A percentile compares a stretch with the other conserved stretches of the same genome.
These are phyloP conservation scores for Strigamia crassipes DNA, from an alignment of 2,888 invertebrate genomes.

Conservation along the genomic window DNA sequence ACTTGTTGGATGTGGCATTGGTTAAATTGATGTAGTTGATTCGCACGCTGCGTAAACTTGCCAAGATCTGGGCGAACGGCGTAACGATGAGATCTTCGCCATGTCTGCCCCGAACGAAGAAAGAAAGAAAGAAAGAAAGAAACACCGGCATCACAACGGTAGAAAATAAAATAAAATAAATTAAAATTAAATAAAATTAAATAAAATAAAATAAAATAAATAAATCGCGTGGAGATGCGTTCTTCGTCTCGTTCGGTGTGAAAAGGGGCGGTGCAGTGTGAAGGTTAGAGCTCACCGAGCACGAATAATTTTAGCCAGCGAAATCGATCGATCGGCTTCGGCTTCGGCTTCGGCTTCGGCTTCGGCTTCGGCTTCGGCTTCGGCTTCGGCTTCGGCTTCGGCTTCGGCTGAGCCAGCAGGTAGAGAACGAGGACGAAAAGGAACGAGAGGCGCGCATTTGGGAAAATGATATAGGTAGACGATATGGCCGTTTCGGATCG, in stretches of 20 bases:
- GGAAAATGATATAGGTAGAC: not conserved
- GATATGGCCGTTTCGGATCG: not conserved
- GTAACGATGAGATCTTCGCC: conserved; percentile 99
- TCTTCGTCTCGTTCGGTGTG: not conserved
- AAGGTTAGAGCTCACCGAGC: conserved; percentile 13
- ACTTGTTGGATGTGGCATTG: conserved; percentile 64
- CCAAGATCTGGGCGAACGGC: conserved; percentile 99
- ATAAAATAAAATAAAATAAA: not conserved
- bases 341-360: no score
- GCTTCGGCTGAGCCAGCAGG: not conserved
- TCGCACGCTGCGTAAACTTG: conserved; percentile 96
- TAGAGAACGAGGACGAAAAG: not conserved
- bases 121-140: no score
- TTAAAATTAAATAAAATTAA: conserved; percentile 54
- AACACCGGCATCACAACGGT: no score
- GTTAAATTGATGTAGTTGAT: conserved; percentile 97
- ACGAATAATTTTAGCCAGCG: conserved; percentile 15
- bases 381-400: no score
- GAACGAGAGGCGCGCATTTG: not conserved
- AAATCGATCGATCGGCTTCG: conserved; percentile 27
- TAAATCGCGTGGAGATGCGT: not conserved
- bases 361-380: no score
- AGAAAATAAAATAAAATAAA: conserved; percentile 48
- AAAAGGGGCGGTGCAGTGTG: not conserved
- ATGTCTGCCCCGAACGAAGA: conserved; percentile 69